Evolutionary conservation across 2,888 invertebrate genomes (phyloP), one percentile per base, ranked within the genome.

Genomic region (Drosophila antonietae): DNA sequence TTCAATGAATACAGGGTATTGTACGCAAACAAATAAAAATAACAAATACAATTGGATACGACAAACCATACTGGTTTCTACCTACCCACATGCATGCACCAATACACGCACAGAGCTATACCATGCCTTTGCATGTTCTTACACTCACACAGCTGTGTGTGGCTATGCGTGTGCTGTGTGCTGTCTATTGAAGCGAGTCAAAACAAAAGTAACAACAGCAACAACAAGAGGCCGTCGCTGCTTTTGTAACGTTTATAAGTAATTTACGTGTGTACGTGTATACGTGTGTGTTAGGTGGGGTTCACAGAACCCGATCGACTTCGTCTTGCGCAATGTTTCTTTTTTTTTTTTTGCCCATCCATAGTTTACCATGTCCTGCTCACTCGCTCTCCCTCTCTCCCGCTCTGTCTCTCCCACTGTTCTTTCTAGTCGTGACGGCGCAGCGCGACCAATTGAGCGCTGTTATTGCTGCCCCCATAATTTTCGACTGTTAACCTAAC

Each of bases 301-400:
- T 80, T 80, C 80, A 80, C 78, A 80, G 80, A 80, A 80, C 81
- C 72, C 80, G 67, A 69, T 66, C 76, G 64, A 52, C 46, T 56
- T 43, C 53, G 61, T 68, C 74, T 76, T 74, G 81, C 75, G 77
- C 81, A 77, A 79, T 86, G 72, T 65, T 51, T 37, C 7, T 15
- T 15, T 39, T 61, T 46, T 46, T 65, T 65, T 47, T 47, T 71
- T 64, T 66, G 67, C 59, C 33, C 57, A 73, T 75, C 55, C 33
- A 76, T 57, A 56, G 47, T 70, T 53, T 66, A 52, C 58, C 57
- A 66, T 73, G 70, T 74, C 79, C 77, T 79, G 79, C 58, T 59
- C 68, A 44, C 57, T 28, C 61, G 18, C 49, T 52, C 39, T 10
- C 15, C 20, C 46, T 9, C 31, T n/a, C 56, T n/a, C 6, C 14